These are phyloP conservation scores for Campylorhamphus procurvoides DNA, from an alignment of 2,113 vertebrate species.

Conservation along the genomic window DNA sequence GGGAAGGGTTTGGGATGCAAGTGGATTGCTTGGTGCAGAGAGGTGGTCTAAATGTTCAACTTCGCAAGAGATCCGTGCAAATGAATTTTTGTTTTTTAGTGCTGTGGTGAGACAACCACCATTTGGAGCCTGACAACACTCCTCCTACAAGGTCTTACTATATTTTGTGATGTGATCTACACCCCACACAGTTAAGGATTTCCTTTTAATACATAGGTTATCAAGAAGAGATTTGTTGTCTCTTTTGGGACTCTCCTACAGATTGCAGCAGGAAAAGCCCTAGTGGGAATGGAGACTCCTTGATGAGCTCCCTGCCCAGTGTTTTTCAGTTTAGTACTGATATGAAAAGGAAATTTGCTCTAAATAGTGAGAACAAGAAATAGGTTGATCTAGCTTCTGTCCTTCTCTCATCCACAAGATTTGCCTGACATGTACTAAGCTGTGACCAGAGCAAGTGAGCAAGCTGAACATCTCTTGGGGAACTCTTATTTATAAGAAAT, in stretches of 20 bases:
- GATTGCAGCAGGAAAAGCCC: neutral
- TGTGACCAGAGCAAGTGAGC: neutral
- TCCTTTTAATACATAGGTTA: neutral
- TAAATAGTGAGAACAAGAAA: neutral
- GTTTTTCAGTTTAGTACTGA: neutral
- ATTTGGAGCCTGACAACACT: neutral
- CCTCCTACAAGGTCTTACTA: neutral
- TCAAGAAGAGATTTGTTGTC: neutral
- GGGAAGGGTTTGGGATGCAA: neutral
- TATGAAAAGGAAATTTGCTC: neutral
- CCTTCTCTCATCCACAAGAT: neutral
- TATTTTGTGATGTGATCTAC: neutral
- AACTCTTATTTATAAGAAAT: neutral
- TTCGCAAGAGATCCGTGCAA: neutral
- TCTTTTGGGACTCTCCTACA: neutral
- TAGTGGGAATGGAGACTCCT: neutral
- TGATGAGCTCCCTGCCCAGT: neutral
- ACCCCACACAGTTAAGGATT: neutral
- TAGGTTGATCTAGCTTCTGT: neutral
- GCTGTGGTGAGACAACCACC: neutral
- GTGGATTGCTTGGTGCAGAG: neutral
- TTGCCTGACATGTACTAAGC: neutral
- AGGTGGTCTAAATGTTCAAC: neutral
- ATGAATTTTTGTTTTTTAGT: neutral
- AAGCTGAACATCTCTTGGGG: neutral